phyloP scores from a whole-genome alignment of 2,113 vertebrate species.

The Hippopotamus amphibius region DNA sequence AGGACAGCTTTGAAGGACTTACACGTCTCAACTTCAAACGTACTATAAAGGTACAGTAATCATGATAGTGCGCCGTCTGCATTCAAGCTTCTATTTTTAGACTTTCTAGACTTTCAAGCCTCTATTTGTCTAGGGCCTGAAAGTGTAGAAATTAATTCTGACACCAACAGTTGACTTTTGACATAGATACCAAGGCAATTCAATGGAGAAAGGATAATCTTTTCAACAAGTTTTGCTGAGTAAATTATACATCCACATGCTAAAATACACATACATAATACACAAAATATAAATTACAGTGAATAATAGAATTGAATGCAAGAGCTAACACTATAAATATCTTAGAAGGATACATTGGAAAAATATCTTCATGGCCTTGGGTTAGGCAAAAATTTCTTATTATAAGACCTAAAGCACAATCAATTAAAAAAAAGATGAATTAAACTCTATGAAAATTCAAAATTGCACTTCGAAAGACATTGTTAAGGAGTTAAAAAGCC shows the following conservation, averaged over 20 bases:
- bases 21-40: neutral
- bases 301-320: neutral
- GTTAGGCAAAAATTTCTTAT: neutral
- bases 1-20: neutral
- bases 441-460: slow-evolving; percentile 1
- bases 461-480: neutral
- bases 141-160: neutral
- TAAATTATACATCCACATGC: neutral
- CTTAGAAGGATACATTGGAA: neutral
- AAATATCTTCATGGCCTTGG: neutral
- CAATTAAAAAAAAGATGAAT: neutral
- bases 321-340: neutral
- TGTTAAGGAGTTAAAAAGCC: neutral
- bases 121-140: neutral
- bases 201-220: neutral
- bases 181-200: neutral
- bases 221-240: neutral
- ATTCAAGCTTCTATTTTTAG: no score
- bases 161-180: neutral
- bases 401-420: neutral
- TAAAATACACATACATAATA: neutral
- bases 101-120: no score
- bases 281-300: neutral
- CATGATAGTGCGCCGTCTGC: neutral
- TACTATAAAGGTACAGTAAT: neutral